Evolutionary conservation across 2,113 vertebrate genomes (phyloP).

Genomic region (Uria lomvia): DNA sequence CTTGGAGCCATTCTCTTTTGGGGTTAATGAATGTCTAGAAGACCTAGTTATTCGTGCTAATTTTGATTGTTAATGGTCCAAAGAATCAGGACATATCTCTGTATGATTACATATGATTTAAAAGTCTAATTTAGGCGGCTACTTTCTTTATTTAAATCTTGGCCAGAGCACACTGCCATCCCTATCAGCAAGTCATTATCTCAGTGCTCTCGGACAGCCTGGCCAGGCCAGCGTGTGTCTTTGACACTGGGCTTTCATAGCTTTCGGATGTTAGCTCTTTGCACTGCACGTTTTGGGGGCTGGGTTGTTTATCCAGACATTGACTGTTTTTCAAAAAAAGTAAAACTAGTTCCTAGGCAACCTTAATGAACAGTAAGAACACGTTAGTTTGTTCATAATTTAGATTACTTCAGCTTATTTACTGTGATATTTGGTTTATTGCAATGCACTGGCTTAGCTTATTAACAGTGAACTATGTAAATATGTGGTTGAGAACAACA

Average conservation of each 20-base stretch:
- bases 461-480: not conserved
- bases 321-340: not conserved
- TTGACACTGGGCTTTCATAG: not conserved
- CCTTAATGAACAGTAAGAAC: conserved; percentile 3
- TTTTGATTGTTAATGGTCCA: not conserved
- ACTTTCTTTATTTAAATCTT: not conserved
- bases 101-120: not conserved
- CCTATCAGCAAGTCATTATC: not conserved
- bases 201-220: not conserved
- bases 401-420: conserved; percentile 29
- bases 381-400: not conserved
- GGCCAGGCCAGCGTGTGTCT: not conserved
- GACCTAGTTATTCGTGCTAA: not conserved
- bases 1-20: not conserved
- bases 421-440: not conserved
- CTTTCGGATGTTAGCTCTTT: not conserved
- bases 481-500: not conserved
- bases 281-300: not conserved
- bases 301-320: not conserved
- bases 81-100: not conserved
- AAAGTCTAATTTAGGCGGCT: not conserved
- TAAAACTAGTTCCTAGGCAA: conserved; percentile 19
- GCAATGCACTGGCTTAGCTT: not conserved
- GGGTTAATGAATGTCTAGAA: not conserved
- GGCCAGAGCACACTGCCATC: not conserved